phyloP scores from a whole-genome alignment of 1,140 invertebrate species.

The Aphidius ervi region DNA sequence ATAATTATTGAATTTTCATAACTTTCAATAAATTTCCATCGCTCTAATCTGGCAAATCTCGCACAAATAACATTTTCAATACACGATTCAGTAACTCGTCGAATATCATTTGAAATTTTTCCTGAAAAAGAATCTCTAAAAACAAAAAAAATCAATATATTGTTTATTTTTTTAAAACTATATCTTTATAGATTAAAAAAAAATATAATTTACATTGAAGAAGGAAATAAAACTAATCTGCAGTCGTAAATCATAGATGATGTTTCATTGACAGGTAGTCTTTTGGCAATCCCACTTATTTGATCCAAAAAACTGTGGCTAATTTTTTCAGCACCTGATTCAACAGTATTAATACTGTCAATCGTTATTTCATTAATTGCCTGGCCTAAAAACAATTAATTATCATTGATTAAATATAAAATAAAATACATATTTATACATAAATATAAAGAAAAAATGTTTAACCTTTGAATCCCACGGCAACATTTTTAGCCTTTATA shows the following conservation, averaged over 20 bases:
- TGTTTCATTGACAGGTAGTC: not conserved
- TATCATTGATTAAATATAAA: no score
- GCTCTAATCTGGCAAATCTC: not conserved
- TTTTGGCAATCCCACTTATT: not conserved
- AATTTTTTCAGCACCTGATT: no score
- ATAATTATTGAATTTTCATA: no score
- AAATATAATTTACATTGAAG: no score
- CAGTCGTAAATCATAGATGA: slow-evolving; percentile 2
- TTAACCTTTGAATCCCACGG: slow-evolving; percentile 22
- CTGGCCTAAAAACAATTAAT: no score
- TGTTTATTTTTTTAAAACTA: not conserved
- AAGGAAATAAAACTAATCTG: not conserved
- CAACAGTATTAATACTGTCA: no score
- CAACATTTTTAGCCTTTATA: slow-evolving; percentile 20
- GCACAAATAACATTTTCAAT: not conserved
- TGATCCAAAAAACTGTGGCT: no score
- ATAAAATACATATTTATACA: no score
- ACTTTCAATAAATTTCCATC: slow-evolving; percentile 6
- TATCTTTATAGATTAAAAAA: no score
- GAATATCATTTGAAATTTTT: not conserved
- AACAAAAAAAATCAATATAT: not conserved
- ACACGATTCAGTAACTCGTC: slow-evolving; percentile 9
- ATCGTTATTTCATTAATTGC: no score
- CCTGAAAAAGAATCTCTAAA: not conserved
- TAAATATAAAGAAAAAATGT: not conserved